phyloP scores from a whole-genome alignment of 2,113 vertebrate genomes.

The Malaclemys terrapin region DNA sequence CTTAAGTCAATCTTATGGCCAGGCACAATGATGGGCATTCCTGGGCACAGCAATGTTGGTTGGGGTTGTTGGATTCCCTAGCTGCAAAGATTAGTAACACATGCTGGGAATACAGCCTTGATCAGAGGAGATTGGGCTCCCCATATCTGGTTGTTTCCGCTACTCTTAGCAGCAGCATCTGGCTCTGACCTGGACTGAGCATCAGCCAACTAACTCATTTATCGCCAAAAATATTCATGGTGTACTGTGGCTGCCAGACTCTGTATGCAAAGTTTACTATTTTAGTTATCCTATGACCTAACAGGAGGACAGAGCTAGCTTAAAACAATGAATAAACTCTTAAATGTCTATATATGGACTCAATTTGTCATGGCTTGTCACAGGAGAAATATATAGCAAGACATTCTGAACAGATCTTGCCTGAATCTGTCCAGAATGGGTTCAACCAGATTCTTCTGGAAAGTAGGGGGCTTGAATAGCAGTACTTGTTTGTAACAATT shows the following conservation, averaged over 20 bases:
- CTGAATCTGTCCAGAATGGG: not conserved
- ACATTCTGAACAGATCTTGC: not conserved
- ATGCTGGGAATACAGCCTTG: not conserved
- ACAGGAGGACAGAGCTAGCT: not conserved
- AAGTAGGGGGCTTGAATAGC: not conserved
- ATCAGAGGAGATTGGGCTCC: not conserved
- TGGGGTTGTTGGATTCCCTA: not conserved
- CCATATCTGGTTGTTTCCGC: not conserved
- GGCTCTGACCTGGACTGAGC: not conserved
- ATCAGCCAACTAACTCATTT: not conserved
- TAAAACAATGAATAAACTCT: not conserved
- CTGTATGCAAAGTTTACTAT: no score
- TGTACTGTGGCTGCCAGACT: not conserved
- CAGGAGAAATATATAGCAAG: not conserved
- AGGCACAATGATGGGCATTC: not conserved
- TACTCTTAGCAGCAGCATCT: not conserved
- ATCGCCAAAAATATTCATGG: not conserved
- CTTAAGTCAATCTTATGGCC: not conserved
- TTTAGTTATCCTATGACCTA: not conserved
- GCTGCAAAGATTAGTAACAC: not conserved
- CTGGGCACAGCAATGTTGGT: not conserved
- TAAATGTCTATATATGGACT: not conserved
- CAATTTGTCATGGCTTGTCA: not conserved
- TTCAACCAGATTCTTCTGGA: not conserved
- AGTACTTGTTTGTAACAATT: not conserved